A percentile compares a stretch with the other conserved stretches of the same genome.
Evolutionary conservation across 2,797 vertebrate species (phyloP).

Genomic region (Atherinosoma microstoma): DNA sequence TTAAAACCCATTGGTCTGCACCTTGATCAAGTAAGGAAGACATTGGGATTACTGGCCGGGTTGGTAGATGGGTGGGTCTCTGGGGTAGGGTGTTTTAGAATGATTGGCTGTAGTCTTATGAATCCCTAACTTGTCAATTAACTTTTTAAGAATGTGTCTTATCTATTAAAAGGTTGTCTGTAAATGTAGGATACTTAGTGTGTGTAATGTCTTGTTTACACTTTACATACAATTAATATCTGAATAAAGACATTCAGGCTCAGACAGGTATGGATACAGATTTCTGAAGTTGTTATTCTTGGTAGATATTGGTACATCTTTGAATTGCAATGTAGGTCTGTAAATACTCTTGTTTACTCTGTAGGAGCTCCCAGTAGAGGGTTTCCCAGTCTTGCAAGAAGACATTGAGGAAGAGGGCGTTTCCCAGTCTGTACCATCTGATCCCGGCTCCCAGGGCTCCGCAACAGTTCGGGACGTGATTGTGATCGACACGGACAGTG

Average conservation of each 20-base stretch:
- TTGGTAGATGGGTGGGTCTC: too few species aligned
- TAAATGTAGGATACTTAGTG: background rate
- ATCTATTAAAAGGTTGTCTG: too few species aligned
- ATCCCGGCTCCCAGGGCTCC: constrained; percentile 79
- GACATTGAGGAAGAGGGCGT: constrained; percentile 83
- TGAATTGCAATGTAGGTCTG: background rate
- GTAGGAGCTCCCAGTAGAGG: constrained; percentile 86
- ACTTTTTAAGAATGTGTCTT: too few species aligned
- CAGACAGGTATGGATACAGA: background rate
- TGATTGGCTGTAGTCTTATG: too few species aligned
- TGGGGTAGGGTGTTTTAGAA: too few species aligned
- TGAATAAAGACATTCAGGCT: background rate
- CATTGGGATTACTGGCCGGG: too few species aligned
- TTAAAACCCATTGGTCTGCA: too few species aligned
- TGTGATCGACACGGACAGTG: constrained; percentile 93
- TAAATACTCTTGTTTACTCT: constrained; percentile 18
- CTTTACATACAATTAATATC: background rate
- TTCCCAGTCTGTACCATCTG: constrained; percentile 89
- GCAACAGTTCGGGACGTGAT: constrained; percentile 89
- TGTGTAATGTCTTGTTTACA: background rate
- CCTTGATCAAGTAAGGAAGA: too few species aligned
- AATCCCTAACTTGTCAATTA: too few species aligned
- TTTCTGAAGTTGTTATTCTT: background rate
- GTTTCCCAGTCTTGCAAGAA: constrained; percentile 84
- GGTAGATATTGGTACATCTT: background rate